These are phyloP conservation scores for Caprella mutica DNA, from an alignment of 2,888 invertebrate species.

Conservation along the genomic window DNA sequence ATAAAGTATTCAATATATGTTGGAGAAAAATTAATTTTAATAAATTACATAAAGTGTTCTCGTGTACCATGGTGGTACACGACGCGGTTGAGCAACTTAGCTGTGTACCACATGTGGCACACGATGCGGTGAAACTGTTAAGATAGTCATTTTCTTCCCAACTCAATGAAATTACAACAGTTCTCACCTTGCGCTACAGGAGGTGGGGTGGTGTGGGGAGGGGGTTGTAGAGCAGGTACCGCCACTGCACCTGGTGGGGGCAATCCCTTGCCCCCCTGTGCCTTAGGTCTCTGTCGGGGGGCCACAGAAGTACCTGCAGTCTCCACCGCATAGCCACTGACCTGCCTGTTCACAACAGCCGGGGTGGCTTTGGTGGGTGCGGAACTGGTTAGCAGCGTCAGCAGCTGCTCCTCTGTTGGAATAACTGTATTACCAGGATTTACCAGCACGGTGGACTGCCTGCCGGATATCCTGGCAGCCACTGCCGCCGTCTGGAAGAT, in stretches of 20 bases:
- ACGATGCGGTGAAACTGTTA: no score
- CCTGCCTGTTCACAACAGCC: background rate
- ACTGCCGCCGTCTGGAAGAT: slow-evolving; percentile 48
- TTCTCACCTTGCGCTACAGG: slow-evolving; percentile 1
- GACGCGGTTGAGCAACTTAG: no score
- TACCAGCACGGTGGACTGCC: slow-evolving; percentile 36
- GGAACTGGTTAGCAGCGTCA: slow-evolving; percentile 48
- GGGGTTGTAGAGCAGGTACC: slow-evolving; percentile 38
- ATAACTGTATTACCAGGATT: slow-evolving; percentile 40
- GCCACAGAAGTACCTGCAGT: slow-evolving; percentile 56
- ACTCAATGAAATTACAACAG: no score
- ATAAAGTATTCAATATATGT: no score
- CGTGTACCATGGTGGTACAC: no score
- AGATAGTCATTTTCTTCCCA: no score
- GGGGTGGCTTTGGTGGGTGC: slow-evolving; percentile 52
- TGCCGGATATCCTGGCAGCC: slow-evolving; percentile 58
- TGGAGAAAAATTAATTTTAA: no score
- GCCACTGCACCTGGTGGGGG: no score
- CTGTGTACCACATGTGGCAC: no score
- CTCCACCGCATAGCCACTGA: slow-evolving; percentile 46
- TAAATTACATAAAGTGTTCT: no score
- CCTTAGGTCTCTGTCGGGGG: slow-evolving; percentile 70
- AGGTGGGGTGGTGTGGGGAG: slow-evolving; percentile 3
- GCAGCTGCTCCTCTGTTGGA: background rate
- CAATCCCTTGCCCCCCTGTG: slow-evolving; percentile 43